These are phyloP conservation scores for Apamea epomidion DNA, from an alignment of 2,888 invertebrate species.

Conservation along the genomic window DNA sequence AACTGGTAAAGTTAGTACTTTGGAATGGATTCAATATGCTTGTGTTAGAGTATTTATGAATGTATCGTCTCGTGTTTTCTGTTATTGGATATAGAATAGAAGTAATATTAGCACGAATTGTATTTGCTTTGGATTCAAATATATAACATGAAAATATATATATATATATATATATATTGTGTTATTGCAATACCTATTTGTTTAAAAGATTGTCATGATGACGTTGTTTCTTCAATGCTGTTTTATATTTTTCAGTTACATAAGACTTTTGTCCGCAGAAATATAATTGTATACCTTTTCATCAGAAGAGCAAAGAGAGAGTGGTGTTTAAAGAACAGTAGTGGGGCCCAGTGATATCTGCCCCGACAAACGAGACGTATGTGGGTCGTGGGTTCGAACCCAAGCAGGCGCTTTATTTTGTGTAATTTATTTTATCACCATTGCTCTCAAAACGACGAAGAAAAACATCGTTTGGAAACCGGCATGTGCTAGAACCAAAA, in stretches of 20 bases:
- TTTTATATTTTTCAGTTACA: not conserved
- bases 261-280: not conserved
- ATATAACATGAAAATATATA: not conserved
- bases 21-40: constrained; percentile 44
- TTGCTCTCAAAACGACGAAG: too few species aligned
- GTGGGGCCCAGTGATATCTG: too few species aligned
- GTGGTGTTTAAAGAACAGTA: too few species aligned
- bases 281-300: not conserved
- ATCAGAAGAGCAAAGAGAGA: too few species aligned
- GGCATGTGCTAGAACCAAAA: too few species aligned
- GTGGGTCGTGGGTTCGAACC: too few species aligned
- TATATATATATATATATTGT: not conserved
- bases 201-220: not conserved
- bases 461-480: too few species aligned
- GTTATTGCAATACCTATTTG: not conserved
- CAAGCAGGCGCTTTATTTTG: too few species aligned
- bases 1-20: constrained; percentile 49
- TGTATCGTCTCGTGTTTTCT: constrained; percentile 40
- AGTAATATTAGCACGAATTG: constrained; percentile 13
- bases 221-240: not conserved
- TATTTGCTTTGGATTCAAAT: constrained; percentile 12
- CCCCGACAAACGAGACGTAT: too few species aligned
- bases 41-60: constrained; percentile 45
- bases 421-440: too few species aligned
- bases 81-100: constrained; percentile 25